Conservation (phyloP, 2,888 invertebrate genomes). For the Euplexia lucipara region DNA sequence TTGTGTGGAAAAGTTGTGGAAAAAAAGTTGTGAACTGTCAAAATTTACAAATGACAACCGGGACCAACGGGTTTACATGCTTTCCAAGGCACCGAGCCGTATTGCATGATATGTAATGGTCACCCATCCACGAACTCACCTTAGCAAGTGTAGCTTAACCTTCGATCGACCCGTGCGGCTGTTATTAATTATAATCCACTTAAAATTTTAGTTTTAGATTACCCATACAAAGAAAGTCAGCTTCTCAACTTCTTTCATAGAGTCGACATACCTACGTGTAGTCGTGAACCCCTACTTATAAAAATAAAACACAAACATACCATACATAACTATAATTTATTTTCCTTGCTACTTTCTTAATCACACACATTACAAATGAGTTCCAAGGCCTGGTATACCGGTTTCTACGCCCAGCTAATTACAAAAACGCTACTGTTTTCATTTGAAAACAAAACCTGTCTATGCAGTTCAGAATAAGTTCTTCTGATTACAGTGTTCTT, state of each 20-base stretch:
- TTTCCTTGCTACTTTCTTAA: slow-evolving; percentile 44
- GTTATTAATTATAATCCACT: too few species aligned
- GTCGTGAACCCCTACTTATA: background rate
- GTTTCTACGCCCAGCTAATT: slow-evolving; percentile 62
- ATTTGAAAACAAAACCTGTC: slow-evolving; percentile 57
- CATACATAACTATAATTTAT: slow-evolving; percentile 36
- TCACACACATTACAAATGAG: slow-evolving; percentile 53
- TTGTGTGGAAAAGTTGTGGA: too few species aligned
- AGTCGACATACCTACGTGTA: background rate
- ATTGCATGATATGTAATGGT: too few species aligned
- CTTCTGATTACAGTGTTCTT: slow-evolving; percentile 49
- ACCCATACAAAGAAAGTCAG: too few species aligned
- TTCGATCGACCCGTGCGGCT: too few species aligned
- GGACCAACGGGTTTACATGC: too few species aligned
- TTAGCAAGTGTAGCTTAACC: too few species aligned
- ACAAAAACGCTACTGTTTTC: slow-evolving; percentile 66
- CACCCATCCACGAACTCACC: too few species aligned
- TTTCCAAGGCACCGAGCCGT: too few species aligned
- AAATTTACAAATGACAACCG: too few species aligned
- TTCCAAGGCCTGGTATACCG: slow-evolving; percentile 45
- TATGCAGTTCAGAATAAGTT: slow-evolving; percentile 40
- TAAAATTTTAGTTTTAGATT: too few species aligned
- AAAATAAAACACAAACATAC: slow-evolving; percentile 8
- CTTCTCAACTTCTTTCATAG: background rate
- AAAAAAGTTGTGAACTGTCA: too few species aligned